Percentiles rank a stretch among this genome's conserved stretches.
Conservation (phyloP, 2,797 vertebrate species). For the Dipus sagitta region DNA sequence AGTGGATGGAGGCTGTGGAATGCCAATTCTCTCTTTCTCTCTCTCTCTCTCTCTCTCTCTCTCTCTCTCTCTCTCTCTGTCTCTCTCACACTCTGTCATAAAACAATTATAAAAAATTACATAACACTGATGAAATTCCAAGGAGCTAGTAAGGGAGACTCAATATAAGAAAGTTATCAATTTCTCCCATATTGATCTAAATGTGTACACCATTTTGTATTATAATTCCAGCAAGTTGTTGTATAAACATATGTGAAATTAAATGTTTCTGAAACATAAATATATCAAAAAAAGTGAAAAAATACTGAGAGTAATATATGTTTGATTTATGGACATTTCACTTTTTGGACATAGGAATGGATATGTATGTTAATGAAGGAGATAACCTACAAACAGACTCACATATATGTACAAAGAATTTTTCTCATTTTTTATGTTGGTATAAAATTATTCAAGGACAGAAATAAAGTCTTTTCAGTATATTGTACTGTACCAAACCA, state of each 20-base stretch:
- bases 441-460: not conserved
- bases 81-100: no score
- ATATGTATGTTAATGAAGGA: no score
- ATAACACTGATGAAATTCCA: not conserved
- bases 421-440: not conserved
- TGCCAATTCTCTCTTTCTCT: no score
- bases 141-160: not conserved
- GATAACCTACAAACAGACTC: not conserved
- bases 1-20: no score
- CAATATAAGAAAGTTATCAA: not conserved
- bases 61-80: no score
- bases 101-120: not conserved
- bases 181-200: not conserved
- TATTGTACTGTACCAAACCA: not conserved
- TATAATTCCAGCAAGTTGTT: not conserved
- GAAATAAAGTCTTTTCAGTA: not conserved
- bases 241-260: no score
- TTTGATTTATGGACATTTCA: no score
- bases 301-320: no score
- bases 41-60: no score
- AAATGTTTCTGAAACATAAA: no score
- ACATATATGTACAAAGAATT: not conserved
- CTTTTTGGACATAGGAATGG: no score
- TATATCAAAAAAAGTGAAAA: no score
- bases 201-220: not conserved